Conservation (phyloP, 2,113 vertebrate genomes). For the Panurus biarmicus region DNA sequence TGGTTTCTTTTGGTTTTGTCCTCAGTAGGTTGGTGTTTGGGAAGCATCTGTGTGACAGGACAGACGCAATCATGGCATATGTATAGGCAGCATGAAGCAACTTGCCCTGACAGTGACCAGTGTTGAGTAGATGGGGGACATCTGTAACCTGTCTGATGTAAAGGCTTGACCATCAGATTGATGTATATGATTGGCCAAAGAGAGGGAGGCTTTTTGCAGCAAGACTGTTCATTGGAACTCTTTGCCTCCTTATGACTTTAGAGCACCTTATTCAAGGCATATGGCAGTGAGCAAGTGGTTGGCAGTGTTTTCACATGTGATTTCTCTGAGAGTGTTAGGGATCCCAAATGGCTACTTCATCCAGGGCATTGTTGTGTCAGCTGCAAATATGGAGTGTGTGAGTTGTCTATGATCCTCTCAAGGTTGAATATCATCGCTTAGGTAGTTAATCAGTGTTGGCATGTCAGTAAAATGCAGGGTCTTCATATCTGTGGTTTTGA, state of each 20-base stretch:
- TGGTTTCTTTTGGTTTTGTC: neutral
- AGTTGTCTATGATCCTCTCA: neutral
- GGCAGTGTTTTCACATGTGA: neutral
- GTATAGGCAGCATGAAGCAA: neutral
- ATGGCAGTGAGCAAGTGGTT: neutral
- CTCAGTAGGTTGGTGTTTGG: neutral
- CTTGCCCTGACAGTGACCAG: neutral
- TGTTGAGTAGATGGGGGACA: neutral
- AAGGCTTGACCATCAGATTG: neutral
- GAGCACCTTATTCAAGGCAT: neutral
- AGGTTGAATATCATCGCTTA: neutral
- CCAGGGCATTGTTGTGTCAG: neutral
- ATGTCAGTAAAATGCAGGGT: neutral
- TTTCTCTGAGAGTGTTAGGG: neutral
- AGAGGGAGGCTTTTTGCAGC: neutral
- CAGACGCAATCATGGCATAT: accelerated
- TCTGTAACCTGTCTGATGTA: neutral
- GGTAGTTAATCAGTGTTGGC: neutral
- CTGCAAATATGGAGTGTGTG: neutral
- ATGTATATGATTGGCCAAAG: neutral
- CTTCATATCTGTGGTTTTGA: neutral
- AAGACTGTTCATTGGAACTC: neutral
- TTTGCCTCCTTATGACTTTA: neutral
- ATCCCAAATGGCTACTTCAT: neutral
- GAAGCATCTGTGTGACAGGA: neutral